Evolutionary conservation across 2,797 vertebrate genomes (phyloP).

Genomic region (Leptatherina wallacei): DNA sequence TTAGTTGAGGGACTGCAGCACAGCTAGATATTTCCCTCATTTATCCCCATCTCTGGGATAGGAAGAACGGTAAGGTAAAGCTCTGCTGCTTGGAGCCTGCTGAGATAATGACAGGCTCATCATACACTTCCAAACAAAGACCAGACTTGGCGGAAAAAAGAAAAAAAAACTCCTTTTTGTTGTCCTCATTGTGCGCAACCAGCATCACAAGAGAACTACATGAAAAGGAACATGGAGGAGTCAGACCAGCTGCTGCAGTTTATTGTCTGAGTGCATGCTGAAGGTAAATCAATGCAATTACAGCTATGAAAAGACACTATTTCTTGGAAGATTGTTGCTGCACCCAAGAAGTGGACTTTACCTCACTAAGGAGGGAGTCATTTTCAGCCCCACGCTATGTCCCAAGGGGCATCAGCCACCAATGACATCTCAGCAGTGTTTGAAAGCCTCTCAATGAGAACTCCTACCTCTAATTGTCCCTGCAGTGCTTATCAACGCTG

Average conservation of each 20-base stretch:
- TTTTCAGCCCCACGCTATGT: constrained; percentile 40
- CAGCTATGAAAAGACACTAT: constrained; percentile 24
- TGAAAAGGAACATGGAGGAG: constrained; percentile 39
- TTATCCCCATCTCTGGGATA: constrained; percentile 48
- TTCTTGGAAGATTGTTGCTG: constrained; percentile 25
- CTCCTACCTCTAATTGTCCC: constrained; percentile 80
- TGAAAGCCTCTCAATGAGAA: constrained; percentile 73
- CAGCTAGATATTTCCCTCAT: constrained; percentile 64
- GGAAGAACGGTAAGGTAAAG: constrained; percentile 40
- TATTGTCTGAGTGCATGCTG: constrained; percentile 27
- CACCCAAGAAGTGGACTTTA: constrained; percentile 35
- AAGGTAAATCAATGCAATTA: constrained; percentile 42
- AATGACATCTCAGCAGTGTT: constrained; percentile 64
- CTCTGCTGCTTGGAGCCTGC: constrained; percentile 45
- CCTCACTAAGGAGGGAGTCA: constrained; percentile 22
- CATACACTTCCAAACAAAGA: constrained; percentile 62
- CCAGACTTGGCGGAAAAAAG: not conserved
- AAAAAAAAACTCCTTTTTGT: constrained; percentile 26
- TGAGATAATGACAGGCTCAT: constrained; percentile 69
- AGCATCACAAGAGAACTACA: constrained; percentile 22
- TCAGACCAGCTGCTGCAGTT: constrained; percentile 32
- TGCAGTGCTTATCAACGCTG: constrained; percentile 77
- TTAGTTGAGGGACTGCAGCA: constrained; percentile 70
- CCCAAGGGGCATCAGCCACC: constrained; percentile 56
- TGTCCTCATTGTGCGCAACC: constrained; percentile 44